A percentile compares a stretch with the other conserved stretches of the same genome.
These are phyloP conservation scores for Eurosta solidaginis DNA, from an alignment of 1,140 invertebrate genomes.

Conservation along the genomic window DNA sequence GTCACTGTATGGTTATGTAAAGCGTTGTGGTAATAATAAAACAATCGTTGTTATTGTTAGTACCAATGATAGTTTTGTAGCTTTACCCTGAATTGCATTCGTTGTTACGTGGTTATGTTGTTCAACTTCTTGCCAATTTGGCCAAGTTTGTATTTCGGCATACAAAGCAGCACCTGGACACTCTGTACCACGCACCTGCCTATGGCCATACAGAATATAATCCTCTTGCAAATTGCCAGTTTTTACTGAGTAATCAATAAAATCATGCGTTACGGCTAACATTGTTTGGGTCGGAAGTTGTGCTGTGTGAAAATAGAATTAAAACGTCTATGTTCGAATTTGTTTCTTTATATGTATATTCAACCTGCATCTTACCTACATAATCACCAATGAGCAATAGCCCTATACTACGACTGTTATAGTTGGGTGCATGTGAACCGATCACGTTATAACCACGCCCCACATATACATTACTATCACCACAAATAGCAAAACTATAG, in stretches of 20 bases:
- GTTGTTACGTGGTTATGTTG: no score
- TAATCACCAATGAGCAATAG: conserved; percentile 62
- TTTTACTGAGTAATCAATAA: conserved; percentile 66
- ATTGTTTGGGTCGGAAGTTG: conserved; percentile 62
- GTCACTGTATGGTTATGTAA: no score
- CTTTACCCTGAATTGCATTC: no score
- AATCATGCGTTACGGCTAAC: conserved; percentile 62
- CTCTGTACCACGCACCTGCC: conserved; percentile 67
- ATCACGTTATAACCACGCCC: conserved; percentile 69
- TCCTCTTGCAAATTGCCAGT: conserved; percentile 40
- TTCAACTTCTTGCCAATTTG: conserved; percentile 58
- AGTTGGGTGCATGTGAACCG: conserved; percentile 68
- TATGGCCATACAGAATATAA: conserved; percentile 70
- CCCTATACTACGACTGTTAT: conserved; percentile 69
- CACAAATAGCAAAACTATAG: conserved; percentile 63
- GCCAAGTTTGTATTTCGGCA: conserved; percentile 66
- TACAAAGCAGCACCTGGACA: conserved; percentile 70
- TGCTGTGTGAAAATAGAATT: conserved; percentile 10
- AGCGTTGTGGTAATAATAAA: no score
- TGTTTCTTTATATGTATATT: no score
- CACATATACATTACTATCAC: conserved; percentile 64
- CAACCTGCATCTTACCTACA: neutral
- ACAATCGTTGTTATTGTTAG: no score
- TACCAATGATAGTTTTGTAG: no score
- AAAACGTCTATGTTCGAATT: no score